Evolutionary conservation across 35 echinoderm and acorn worm genomes (phyloP).

Genomic region (Holothuria glaberrima): DNA sequence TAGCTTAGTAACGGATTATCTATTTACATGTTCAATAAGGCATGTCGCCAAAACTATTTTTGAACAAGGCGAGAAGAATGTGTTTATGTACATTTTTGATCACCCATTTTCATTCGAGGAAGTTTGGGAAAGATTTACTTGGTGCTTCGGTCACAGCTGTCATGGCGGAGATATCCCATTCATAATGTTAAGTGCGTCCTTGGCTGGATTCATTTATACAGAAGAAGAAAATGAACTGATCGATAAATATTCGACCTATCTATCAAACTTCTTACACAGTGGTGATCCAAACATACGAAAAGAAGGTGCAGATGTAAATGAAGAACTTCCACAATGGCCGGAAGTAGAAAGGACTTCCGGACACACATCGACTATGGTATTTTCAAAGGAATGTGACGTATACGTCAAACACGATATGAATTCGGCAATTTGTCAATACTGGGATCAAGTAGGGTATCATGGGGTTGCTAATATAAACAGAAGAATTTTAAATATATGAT

Average conservation of each 20-base stretch:
- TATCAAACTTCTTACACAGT: slow-evolving; percentile 59
- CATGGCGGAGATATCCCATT: slow-evolving; percentile 65
- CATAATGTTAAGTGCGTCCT: slow-evolving; percentile 30
- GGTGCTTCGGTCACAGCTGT: slow-evolving; percentile 49
- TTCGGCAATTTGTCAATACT: slow-evolving; percentile 2
- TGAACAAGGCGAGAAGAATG: neutral
- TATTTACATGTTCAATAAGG: slow-evolving; percentile 43
- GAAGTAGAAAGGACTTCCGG: neutral
- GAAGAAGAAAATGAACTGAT: slow-evolving; percentile 14
- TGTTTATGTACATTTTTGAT: slow-evolving; percentile 58
- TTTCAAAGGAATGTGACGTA: neutral
- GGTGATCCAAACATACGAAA: slow-evolving; percentile 60
- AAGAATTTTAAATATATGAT: neutral
- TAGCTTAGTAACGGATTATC: slow-evolving; percentile 26
- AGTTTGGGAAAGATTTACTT: slow-evolving; percentile 21
- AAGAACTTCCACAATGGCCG: neutral
- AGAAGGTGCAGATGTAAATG: neutral
- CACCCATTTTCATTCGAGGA: slow-evolving; percentile 47
- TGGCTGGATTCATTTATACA: slow-evolving; percentile 35
- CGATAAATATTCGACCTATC: slow-evolving; percentile 54
- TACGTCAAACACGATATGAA: neutral
- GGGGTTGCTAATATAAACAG: slow-evolving; percentile 30
- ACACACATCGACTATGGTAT: neutral
- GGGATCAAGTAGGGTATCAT: slow-evolving; percentile 11
- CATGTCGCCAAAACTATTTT: slow-evolving; percentile 11